Evolutionary conservation across 1,140 invertebrate genomes (phyloP).

Genomic region (Drosophila repletoides): DNA sequence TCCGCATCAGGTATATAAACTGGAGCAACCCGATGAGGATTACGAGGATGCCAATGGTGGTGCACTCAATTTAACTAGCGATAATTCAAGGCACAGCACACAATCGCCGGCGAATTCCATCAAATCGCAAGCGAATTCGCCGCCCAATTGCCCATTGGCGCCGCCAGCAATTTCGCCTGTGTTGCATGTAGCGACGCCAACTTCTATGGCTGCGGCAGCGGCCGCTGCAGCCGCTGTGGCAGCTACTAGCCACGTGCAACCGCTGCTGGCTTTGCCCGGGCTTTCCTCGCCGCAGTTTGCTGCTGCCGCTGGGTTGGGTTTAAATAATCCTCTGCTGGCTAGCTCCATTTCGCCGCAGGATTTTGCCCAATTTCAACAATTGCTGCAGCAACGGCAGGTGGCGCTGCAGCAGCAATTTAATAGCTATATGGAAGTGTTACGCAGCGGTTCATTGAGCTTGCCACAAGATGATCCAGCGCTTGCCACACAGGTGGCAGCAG

Average conservation of each 20-base stretch:
- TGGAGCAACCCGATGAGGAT: constrained; percentile 54
- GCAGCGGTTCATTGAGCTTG: constrained; percentile 63
- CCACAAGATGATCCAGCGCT: constrained; percentile 68
- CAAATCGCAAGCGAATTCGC: constrained; percentile 36
- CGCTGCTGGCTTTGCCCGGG: constrained; percentile 55
- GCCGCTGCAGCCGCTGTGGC: constrained; percentile 56
- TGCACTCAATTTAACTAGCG: constrained; percentile 76
- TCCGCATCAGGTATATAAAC: constrained; percentile 54
- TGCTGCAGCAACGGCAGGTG: constrained; percentile 73
- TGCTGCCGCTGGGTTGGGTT: constrained; percentile 41
- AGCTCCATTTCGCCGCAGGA: constrained; percentile 66
- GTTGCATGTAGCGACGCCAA: constrained; percentile 23
- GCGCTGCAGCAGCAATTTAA: constrained; percentile 78
- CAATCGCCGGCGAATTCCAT: constrained; percentile 72
- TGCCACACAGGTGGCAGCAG: constrained; percentile 68
- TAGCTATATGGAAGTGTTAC: constrained; percentile 72
- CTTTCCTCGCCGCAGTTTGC: constrained; percentile 66
- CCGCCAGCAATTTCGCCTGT: constrained; percentile 52
- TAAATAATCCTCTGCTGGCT: constrained; percentile 47
- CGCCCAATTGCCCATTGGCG: constrained; percentile 27
- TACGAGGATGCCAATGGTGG: constrained; percentile 69
- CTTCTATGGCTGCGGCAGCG: constrained; percentile 54
- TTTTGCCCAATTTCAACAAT: constrained; percentile 72
- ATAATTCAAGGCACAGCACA: constrained; percentile 76
- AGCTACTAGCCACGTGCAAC: constrained; percentile 60